Conservation (phyloP, 2,113 vertebrate genomes). For the Fregetta grallaria region DNA sequence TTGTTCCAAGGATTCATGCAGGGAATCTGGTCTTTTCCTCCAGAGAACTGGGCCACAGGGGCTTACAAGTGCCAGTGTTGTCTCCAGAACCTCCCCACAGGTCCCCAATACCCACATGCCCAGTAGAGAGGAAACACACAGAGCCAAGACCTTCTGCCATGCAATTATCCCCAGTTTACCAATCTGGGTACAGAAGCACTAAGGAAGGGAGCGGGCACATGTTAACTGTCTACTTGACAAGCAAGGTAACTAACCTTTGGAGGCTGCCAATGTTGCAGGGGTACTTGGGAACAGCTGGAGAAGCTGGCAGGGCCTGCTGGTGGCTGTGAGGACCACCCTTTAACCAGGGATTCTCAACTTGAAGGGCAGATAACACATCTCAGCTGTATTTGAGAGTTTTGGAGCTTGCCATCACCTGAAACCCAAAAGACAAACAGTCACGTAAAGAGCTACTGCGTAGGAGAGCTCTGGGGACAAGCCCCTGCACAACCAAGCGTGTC, state of each 20-base stretch:
- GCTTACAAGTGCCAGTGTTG: background rate
- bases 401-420: conserved; percentile 43
- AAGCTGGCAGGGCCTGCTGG: background rate
- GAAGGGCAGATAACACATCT: conserved; percentile 14
- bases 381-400: background rate
- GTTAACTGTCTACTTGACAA: background rate
- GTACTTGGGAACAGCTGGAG: background rate
- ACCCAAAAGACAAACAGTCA: conserved; percentile 29
- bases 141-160: background rate
- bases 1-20: background rate
- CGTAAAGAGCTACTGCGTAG: background rate
- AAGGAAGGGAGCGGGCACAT: background rate
- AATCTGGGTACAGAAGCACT: background rate
- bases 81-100: background rate
- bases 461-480: background rate
- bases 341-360: background rate
- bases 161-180: background rate
- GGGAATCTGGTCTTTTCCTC: background rate
- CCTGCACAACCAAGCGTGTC: background rate
- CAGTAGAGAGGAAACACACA: background rate
- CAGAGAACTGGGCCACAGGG: background rate
- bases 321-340: background rate
- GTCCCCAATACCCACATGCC: background rate
- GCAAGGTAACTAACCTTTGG: conserved; percentile 35
- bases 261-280: conserved; percentile 10